These are phyloP conservation scores for Aplodontia rufa DNA, from an alignment of 2,113 vertebrate genomes.

Conservation along the genomic window DNA sequence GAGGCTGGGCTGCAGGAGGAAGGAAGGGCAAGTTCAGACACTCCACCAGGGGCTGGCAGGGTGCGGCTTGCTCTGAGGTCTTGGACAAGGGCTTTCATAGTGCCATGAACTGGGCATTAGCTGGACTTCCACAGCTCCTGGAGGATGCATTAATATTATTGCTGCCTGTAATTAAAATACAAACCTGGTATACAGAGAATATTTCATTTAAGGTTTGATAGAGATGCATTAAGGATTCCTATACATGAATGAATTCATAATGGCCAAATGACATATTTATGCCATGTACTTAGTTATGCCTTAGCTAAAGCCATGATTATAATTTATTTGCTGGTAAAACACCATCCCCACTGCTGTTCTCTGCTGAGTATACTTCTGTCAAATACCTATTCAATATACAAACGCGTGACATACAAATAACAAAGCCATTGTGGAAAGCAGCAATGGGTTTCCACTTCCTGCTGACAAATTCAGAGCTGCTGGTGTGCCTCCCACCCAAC, in stretches of 20 bases:
- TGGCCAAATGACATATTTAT: conserved; percentile 84
- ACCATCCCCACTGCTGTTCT: conserved; percentile 69
- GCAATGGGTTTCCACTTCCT: conserved; percentile 14
- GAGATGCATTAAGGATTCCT: conserved; percentile 83
- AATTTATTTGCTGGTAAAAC: conserved; percentile 80
- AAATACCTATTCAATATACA: conserved; percentile 74
- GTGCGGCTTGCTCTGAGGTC: not conserved
- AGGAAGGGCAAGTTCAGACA: not conserved
- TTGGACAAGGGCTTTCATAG: not conserved
- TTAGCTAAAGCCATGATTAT: conserved; percentile 81
- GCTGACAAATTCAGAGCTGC: not conserved
- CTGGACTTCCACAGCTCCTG: not conserved
- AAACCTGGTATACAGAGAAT: conserved; percentile 76
- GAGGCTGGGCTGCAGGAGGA: not conserved
- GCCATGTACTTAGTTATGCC: conserved; percentile 79
- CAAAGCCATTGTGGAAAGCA: conserved; percentile 36
- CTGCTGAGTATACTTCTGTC: conserved; percentile 66
- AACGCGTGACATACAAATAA: conserved; percentile 56
- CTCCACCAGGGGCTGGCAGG: not conserved
- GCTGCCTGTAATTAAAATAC: conserved; percentile 22
- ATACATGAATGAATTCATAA: conserved; percentile 87
- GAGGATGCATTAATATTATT: not conserved
- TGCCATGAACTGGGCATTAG: rapidly evolving
- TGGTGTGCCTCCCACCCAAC: rapidly evolving
- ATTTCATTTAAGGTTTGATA: conserved; percentile 79